Evolutionary conservation across 2,113 vertebrate species (phyloP).

Genomic region (Gobius niger): DNA sequence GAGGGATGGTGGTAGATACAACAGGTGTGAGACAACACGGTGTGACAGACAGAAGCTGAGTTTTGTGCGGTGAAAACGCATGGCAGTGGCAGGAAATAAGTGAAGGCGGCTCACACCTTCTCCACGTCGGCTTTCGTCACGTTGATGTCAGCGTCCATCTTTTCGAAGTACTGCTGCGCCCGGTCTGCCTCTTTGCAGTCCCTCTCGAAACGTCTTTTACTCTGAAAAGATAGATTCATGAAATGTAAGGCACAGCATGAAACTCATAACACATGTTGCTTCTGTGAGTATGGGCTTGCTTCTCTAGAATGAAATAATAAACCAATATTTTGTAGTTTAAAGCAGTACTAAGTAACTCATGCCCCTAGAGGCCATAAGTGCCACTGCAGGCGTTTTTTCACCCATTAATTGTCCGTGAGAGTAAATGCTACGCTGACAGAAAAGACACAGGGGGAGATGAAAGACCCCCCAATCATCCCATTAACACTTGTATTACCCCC

Average conservation of each 20-base stretch:
- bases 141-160: slow-evolving; percentile 97
- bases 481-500: no score
- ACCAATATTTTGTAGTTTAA: no score
- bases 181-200: slow-evolving; percentile 96
- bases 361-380: no score
- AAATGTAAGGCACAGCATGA: background rate
- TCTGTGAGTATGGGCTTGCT: no score
- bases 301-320: no score
- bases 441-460: no score
- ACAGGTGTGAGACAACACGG: slow-evolving; percentile 25
- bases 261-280: background rate
- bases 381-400: no score
- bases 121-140: slow-evolving; percentile 99
- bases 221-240: slow-evolving; percentile 67
- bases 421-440: no score
- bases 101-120: slow-evolving; percentile 79
- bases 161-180: slow-evolving; percentile 96
- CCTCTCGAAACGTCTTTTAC: slow-evolving; percentile 89
- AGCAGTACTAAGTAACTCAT: no score
- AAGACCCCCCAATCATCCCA: no score
- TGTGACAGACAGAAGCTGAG: background rate
- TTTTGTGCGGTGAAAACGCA: slow-evolving; percentile 5
- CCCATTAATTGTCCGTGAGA: no score
- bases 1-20: slow-evolving; percentile 5
- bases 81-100: background rate